Percentiles rank a stretch among this genome's conserved stretches.
Conservation (phyloP, 2,888 invertebrate genomes). For the Tetranychus truncatus region DNA sequence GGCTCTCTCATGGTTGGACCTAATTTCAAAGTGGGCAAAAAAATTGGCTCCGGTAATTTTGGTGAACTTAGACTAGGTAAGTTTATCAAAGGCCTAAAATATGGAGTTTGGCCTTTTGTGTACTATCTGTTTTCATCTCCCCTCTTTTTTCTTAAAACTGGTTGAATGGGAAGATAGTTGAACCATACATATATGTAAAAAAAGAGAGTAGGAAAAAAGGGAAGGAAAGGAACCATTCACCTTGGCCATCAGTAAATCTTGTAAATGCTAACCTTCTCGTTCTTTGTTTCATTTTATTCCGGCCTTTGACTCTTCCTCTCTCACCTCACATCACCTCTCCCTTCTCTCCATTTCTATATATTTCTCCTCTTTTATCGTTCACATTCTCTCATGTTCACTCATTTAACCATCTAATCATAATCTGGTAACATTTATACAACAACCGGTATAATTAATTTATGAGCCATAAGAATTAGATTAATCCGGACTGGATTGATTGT, state of each 20-base stretch:
- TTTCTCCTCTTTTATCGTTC: neutral
- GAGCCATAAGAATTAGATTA: conserved; percentile 4
- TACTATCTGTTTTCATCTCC: neutral
- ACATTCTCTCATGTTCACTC: neutral
- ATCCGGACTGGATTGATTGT: neutral
- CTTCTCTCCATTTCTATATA: neutral
- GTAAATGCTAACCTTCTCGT: conserved; percentile 42
- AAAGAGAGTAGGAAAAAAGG: neutral
- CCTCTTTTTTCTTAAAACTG: neutral
- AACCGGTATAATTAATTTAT: neutral
- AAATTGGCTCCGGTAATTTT: conserved; percentile 15
- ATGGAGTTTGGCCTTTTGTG: neutral
- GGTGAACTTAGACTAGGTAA: conserved; percentile 15
- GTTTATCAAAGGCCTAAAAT: neutral
- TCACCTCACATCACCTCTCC: neutral
- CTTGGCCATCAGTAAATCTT: neutral
- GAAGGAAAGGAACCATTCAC: conserved; percentile 3
- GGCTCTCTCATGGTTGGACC: conserved; percentile 11
- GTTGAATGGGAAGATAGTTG: neutral
- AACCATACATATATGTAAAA: neutral
- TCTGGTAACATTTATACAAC: neutral
- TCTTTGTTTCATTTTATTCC: conserved; percentile 8
- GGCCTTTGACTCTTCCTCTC: conserved; percentile 1
- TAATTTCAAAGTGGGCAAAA: conserved; percentile 11
- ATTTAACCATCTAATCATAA: neutral